A percentile compares a stretch with the other conserved stretches of the same genome.
Conservation (phyloP, 35 echinoderm and acorn worm species). For the Apostichopus californicus region DNA sequence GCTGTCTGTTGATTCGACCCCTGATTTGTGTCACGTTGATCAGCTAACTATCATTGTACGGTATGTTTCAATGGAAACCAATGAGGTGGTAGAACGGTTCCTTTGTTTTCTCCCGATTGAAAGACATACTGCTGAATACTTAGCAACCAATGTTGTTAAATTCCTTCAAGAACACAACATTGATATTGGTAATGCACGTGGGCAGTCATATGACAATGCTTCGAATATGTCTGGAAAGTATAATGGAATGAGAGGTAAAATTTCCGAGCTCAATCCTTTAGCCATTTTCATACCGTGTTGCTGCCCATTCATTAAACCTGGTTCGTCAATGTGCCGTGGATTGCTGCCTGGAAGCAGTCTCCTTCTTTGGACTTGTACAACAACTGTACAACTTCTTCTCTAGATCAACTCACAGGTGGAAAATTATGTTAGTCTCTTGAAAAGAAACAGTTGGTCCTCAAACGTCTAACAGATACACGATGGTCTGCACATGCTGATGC, state of each 20-base stretch:
- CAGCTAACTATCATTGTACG: constrained; percentile 49
- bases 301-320: constrained; percentile 22
- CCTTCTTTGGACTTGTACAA: constrained; percentile 31
- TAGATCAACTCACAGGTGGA: not conserved
- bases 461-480: constrained; percentile 34
- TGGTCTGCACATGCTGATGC: constrained; percentile 35
- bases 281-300: constrained; percentile 49
- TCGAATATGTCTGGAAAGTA: constrained; percentile 31
- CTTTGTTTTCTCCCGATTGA: not conserved
- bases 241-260: constrained; percentile 4
- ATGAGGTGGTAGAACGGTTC: constrained; percentile 4
- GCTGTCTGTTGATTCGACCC: constrained; percentile 37
- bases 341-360: constrained; percentile 19
- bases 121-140: constrained; percentile 22
- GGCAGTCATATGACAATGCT: constrained; percentile 48
- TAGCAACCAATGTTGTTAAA: constrained; percentile 27
- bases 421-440: constrained; percentile 2
- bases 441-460: constrained; percentile 22
- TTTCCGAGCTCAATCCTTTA: constrained; percentile 3
- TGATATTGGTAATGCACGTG: not conserved
- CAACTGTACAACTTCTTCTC: too few species aligned
- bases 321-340: constrained; percentile 33
- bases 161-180: constrained; percentile 26
- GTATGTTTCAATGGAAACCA: constrained; percentile 3
- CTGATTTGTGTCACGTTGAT: constrained; percentile 20